phyloP scores from a whole-genome alignment of 2,888 invertebrate species.

The Heliconius sara region DNA sequence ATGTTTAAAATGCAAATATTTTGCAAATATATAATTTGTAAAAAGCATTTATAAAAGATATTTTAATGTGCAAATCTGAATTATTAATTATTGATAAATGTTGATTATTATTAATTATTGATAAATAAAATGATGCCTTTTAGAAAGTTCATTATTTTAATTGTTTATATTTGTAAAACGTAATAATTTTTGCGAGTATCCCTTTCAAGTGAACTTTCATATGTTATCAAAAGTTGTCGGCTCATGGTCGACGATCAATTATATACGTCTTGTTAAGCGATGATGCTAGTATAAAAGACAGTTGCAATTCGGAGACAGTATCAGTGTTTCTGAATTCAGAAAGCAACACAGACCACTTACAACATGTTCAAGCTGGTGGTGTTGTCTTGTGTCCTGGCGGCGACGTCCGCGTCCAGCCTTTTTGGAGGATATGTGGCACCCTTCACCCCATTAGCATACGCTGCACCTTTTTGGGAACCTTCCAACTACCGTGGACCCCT shows the following conservation, averaged over 20 bases:
- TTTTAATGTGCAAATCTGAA: too few relatives aligned
- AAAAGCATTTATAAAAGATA: too few relatives aligned
- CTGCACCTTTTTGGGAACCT: conserved; percentile 53
- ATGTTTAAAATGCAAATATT: too few relatives aligned
- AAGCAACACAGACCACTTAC: conserved; percentile 76
- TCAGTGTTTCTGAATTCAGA: conserved; percentile 68
- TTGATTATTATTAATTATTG: too few relatives aligned
- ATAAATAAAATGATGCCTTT: too few relatives aligned
- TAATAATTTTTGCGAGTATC: background rate
- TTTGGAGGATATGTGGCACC: conserved; percentile 79
- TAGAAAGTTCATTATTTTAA: too few relatives aligned
- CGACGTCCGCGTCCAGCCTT: conserved; percentile 74
- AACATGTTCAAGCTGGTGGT: conserved; percentile 84
- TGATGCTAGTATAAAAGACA: conserved; percentile 65
- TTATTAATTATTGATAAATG: too few relatives aligned
- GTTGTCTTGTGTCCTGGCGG: conserved; percentile 85
- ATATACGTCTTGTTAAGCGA: conserved; percentile 57
- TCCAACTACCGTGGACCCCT: conserved; percentile 69
- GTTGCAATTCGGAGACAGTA: conserved; percentile 54
- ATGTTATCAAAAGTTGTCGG: conserved; percentile 66
- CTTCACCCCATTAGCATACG: conserved; percentile 57
- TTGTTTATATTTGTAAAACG: too few relatives aligned
- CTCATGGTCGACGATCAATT: conserved; percentile 67
- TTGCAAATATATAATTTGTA: too few relatives aligned
- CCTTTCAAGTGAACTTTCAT: conserved; percentile 53